Conservation (phyloP, 2,888 invertebrate species). For the Dryomyza anilis region DNA sequence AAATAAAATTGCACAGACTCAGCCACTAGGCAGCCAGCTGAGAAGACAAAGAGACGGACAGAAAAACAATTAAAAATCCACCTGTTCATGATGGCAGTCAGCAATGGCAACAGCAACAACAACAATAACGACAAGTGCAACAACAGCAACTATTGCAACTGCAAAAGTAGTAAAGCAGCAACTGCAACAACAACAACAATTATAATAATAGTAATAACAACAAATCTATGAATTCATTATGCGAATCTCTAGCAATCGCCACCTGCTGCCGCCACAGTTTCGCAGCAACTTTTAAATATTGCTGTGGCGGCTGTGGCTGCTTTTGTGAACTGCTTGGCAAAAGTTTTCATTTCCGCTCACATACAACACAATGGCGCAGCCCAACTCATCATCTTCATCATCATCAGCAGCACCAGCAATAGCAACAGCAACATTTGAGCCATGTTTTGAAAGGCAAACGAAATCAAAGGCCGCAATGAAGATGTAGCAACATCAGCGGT, state of each 20-base stretch:
- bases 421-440: slow-evolving; percentile 25
- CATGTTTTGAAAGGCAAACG: no score
- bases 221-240: slow-evolving; percentile 28
- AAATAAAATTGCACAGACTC: no score
- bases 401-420: slow-evolving; percentile 22
- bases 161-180: neutral
- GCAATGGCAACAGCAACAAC: neutral
- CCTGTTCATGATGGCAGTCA: no score
- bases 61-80: no score
- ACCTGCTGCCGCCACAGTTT: no score
- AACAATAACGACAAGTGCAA: neutral
- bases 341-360: no score
- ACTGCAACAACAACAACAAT: slow-evolving; percentile 15
- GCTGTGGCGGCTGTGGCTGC: no score
- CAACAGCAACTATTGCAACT: neutral
- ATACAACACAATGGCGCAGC: neutral
- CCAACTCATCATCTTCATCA: slow-evolving; percentile 3
- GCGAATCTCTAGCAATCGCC: neutral
- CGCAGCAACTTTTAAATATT: no score
- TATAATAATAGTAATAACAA: slow-evolving; percentile 13
- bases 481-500: slow-evolving; percentile 23
- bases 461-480: no score
- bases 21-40: no score
- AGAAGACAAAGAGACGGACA: no score
- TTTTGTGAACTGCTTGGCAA: no score